A percentile compares a stretch with the other conserved stretches of the same genome.
These are phyloP conservation scores for Gymnoscelis rufifasciata DNA, from an alignment of 2,888 invertebrate species.

Conservation along the genomic window DNA sequence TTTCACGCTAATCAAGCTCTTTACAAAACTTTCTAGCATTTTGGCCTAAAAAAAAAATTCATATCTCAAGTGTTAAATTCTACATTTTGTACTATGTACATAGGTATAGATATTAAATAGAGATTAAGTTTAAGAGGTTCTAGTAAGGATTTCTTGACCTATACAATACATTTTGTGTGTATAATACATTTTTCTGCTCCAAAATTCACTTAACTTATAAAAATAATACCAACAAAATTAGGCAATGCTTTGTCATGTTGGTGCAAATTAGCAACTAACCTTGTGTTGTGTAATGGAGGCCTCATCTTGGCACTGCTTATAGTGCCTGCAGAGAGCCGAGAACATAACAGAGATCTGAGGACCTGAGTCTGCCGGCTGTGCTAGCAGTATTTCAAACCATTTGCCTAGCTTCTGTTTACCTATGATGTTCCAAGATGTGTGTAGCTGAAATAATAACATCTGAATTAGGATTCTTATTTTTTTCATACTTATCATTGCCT, in stretches of 20 bases:
- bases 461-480: too few species aligned
- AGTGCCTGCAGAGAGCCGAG: slow-evolving; percentile 82
- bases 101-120: too few species aligned
- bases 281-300: slow-evolving; percentile 74
- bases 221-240: too few species aligned
- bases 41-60: too few species aligned
- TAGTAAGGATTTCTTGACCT: too few species aligned
- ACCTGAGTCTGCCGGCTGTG: slow-evolving; percentile 69
- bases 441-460: slow-evolving; percentile 44
- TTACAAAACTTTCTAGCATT: slow-evolving; percentile 85
- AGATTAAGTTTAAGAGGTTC: too few species aligned
- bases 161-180: background rate
- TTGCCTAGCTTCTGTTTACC: slow-evolving; percentile 61
- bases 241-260: background rate
- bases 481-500: too few species aligned
- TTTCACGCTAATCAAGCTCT: slow-evolving; percentile 88
- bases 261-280: slow-evolving; percentile 51
- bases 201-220: too few species aligned
- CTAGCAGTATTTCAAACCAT: slow-evolving; percentile 72
- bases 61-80: too few species aligned
- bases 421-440: slow-evolving; percentile 63
- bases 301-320: slow-evolving; percentile 61
- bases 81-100: too few species aligned
- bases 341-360: slow-evolving; percentile 81
- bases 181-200: background rate